Conservation (phyloP, 2,797 vertebrate genomes). For the Sebastes steindachneri region DNA sequence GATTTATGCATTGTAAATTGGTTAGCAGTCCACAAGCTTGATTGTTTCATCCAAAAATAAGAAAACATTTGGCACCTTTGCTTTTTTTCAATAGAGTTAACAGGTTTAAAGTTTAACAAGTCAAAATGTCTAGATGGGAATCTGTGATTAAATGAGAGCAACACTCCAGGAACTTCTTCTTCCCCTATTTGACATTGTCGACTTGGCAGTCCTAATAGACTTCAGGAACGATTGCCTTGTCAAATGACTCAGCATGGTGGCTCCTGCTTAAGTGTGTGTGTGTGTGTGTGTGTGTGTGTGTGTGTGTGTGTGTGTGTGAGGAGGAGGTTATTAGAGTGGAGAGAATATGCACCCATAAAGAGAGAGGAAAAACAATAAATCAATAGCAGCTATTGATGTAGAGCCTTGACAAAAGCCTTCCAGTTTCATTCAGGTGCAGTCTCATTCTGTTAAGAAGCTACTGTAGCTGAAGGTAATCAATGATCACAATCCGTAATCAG, state of each 20-base stretch:
- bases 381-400: constrained; percentile 53
- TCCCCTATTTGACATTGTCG: constrained; percentile 48
- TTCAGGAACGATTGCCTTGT: constrained; percentile 46
- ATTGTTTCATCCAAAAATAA: neutral
- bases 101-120: neutral
- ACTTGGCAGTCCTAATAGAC: constrained; percentile 49
- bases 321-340: constrained; percentile 41
- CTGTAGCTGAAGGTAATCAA: constrained; percentile 39
- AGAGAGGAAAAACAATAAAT: constrained; percentile 48
- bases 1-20: neutral
- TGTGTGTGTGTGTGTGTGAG: neutral
- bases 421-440: constrained; percentile 35
- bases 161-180: constrained; percentile 6
- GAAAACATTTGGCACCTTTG: neutral
- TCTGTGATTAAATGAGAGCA: constrained; percentile 14
- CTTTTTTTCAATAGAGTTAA: neutral
- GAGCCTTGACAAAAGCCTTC: constrained; percentile 29
- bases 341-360: constrained; percentile 34
- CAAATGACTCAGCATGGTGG: constrained; percentile 65
- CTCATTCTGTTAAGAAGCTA: constrained; percentile 22
- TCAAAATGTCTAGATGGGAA: neutral
- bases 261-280: constrained; percentile 17
- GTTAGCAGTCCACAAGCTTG: neutral
- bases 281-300: neutral
- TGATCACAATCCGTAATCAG: constrained; percentile 56